Evolutionary conservation across 2,888 invertebrate species (phyloP).

Genomic region (Hydropsyche betteni): DNA sequence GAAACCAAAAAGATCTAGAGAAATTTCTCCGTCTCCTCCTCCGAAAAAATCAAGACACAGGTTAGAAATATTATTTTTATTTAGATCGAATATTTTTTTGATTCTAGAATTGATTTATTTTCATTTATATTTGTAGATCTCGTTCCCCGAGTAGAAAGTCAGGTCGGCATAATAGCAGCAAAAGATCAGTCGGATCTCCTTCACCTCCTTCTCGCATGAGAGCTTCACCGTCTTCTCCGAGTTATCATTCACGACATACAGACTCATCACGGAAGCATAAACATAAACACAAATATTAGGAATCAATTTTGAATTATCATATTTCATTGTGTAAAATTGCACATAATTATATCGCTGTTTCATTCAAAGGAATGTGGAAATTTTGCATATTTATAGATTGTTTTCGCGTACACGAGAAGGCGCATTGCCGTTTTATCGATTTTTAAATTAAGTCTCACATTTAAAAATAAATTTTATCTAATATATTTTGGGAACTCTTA

Average conservation of each 20-base stretch:
- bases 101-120: neutral
- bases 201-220: constrained; percentile 57
- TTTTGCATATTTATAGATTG: too few relatives aligned
- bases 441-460: too few relatives aligned
- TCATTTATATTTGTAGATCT: constrained; percentile 49
- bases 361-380: too few relatives aligned
- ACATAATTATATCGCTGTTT: too few relatives aligned
- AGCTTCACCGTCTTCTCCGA: constrained; percentile 56
- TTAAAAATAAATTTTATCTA: too few relatives aligned
- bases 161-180: constrained; percentile 55
- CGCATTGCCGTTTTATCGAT: too few relatives aligned
- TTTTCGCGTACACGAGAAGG: too few relatives aligned
- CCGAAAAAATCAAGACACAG: constrained; percentile 60
- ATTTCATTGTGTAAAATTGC: too few relatives aligned
- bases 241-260: constrained; percentile 57
- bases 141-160: constrained; percentile 54
- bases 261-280: constrained; percentile 64
- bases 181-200: constrained; percentile 56
- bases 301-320: constrained; percentile 47
- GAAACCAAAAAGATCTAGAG: constrained; percentile 64
- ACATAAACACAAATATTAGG: constrained; percentile 65
- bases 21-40: constrained; percentile 62
- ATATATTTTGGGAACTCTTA: too few relatives aligned
- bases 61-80: constrained; percentile 52
- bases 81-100: too few relatives aligned